Base-by-base conservation (phyloP, 2,888 invertebrate genomes). In the Rotaria socialis region DNA sequence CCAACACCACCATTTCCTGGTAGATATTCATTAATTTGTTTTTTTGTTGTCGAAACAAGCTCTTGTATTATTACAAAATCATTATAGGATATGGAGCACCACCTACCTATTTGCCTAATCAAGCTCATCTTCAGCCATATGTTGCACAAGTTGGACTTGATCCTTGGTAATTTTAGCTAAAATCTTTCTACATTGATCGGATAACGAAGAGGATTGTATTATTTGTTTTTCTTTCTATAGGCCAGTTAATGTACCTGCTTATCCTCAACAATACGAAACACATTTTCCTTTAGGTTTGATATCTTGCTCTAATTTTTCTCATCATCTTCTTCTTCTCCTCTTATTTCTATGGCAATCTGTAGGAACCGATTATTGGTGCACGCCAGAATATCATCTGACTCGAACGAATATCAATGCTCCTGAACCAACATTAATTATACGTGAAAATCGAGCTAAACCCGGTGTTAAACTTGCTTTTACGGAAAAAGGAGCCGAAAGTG, bases 101-200 rank as follows among this genome's bases (percentile, higher is more conserved):
- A 43, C 75, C 75, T 11, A 75, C 75, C 10, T 75, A 75, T 75
- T 24, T 75, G 8, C 75, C 75, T 41, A 75, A 47, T 75, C 41
- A 43, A 43, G 47, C 75, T 8, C 35, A 47, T n/a, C 11, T 10
- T 43, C 75, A 75, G 24, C 75, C 75, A 24, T 75, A 75, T 75
- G n/a, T 75, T 43, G 75, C 75, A 10, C 75, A 75, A 75, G 75
- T 75, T 47, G 75, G 75, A 75, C 75, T 75, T 8, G 75, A 75
- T 75, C 75, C 75, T 43, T 75, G 75, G 75, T 67, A 67, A 16
- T 35, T 67, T 19, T 22, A 22, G 3, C 19, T 22, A 55, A 55
- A 22, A 2, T 55, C 22, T 19, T 22, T 6, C 8, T 50, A 50
- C 8, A 50, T 50, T 50, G 22, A 55, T 6, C 22, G 22, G 22